Base-by-base conservation (phyloP, 1,140 invertebrate species). In the Coboldia fuscipes region DNA sequence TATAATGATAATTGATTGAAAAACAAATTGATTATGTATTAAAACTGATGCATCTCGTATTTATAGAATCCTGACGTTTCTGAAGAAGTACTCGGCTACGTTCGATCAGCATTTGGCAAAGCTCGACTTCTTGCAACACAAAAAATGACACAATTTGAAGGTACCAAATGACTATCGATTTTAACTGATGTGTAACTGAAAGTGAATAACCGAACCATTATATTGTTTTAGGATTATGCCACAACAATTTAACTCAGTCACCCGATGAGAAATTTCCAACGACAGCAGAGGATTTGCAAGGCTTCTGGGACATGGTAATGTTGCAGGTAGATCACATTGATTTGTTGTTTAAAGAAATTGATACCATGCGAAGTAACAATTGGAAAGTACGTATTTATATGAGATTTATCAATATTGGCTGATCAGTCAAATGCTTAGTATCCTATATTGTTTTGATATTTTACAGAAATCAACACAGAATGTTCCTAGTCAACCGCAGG, bases 291-390 rank as follows among this genome's bases (percentile, higher is more conserved):
- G 90, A 96, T 56, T 61, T 94, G 34, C 81, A 80, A 44, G 90
- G 90, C 13, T 94, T 94, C 58, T 96, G 89, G 89, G 90, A 94
- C 55, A 90, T 96, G 84, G 83, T 96, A 6, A 72, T 74, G 52
- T 65, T 94, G 29, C 90, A 94, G 58, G 72, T 89, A 6, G 69
- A 74, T 21, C 75, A 84, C 55, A 65, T 88, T 13, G 45, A 86
- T 48, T 63, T 70, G 6, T 60, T 82, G 36, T 90, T 85, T 52
- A 58, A 70, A 6, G 77, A 85, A 37, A 68, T 93, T 28, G 68
- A 77, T 16, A 46, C 48, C 13, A 56, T 84, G 15, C 71, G 65
- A 46, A 58, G 56, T 16, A 82, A 76, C 40, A 65, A 71, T 27
- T 89, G 84, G 84, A 62, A 61, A 24, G 64, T 38, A 24, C 30